Percentiles rank a stretch among this genome's conserved stretches.
Evolutionary conservation across 2,113 vertebrate genomes (phyloP).

Genomic region (Ondatra zibethicus): DNA sequence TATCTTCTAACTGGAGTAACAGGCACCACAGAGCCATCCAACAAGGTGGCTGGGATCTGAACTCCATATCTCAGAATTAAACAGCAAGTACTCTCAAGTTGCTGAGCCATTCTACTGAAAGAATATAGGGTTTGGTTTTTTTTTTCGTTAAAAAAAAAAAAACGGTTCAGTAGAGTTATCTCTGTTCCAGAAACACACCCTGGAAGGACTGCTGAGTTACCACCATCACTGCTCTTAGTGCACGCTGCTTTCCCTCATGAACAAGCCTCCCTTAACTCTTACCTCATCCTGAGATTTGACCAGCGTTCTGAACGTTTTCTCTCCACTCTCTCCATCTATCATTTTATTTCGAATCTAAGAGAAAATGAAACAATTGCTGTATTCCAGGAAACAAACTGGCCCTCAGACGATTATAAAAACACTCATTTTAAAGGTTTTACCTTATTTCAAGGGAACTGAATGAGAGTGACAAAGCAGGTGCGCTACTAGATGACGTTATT

Average conservation of each 20-base stretch:
- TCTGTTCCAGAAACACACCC: neutral
- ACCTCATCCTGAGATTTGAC: slow-evolving; percentile 99
- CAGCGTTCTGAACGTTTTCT: slow-evolving; percentile 94
- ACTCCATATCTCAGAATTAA: neutral
- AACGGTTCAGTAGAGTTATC: neutral
- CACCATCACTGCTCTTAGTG: neutral
- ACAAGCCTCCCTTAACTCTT: slow-evolving; percentile 70
- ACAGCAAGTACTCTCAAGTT: neutral
- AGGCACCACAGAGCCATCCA: neutral
- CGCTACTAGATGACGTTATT: neutral
- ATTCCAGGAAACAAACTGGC: neutral
- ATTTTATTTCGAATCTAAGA: slow-evolving; percentile 96
- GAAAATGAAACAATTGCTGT: slow-evolving; percentile 32
- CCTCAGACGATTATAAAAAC: neutral
- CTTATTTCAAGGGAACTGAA: neutral
- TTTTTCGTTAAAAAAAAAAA: neutral
- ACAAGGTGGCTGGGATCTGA: neutral
- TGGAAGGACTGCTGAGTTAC: neutral
- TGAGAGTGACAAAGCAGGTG: neutral
- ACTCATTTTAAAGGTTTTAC: neutral
- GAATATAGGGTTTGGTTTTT: too few species aligned
- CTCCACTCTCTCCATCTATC: slow-evolving; percentile 97
- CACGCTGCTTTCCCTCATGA: slow-evolving; percentile 52
- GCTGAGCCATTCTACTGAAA: neutral
- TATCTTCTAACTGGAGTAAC: too few species aligned